These are phyloP conservation scores for Drosophila merina DNA, from an alignment of 2,888 invertebrate species.

Conservation along the genomic window DNA sequence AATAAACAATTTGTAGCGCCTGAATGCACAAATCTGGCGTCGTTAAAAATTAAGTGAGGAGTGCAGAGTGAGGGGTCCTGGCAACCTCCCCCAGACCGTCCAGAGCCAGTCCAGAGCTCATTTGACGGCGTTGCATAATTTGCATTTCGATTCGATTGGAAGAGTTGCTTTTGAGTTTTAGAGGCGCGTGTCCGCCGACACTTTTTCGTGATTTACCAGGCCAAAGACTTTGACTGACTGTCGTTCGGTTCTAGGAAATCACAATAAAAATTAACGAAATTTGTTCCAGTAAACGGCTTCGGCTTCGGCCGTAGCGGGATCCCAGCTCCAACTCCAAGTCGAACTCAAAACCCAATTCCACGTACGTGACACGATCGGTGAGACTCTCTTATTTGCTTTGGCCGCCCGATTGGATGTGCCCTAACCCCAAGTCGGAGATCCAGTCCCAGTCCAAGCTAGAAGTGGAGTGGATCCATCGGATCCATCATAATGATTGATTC, in stretches of 20 bases:
- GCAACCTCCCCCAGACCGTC: not conserved
- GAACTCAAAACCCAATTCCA: slow-evolving; percentile 57
- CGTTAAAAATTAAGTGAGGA: slow-evolving; percentile 69
- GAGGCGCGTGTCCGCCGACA: slow-evolving; percentile 83
- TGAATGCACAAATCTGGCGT: slow-evolving; percentile 78
- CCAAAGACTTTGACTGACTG: slow-evolving; percentile 31
- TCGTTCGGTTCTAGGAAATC: slow-evolving; percentile 76
- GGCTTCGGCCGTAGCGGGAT: slow-evolving; percentile 15
- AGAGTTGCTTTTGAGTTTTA: slow-evolving; percentile 65
- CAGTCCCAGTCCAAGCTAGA: not conserved
- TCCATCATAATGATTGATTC: slow-evolving; percentile 66
- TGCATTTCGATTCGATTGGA: slow-evolving; percentile 83
- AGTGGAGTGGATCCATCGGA: slow-evolving; percentile 6
- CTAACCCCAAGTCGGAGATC: slow-evolving; percentile 3
- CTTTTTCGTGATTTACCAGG: slow-evolving; percentile 78
- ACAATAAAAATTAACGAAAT: slow-evolving; percentile 78
- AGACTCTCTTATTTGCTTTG: slow-evolving; percentile 43
- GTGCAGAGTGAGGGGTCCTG: slow-evolving; percentile 21
- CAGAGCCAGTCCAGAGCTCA: slow-evolving; percentile 8
- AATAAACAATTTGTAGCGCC: slow-evolving; percentile 79
- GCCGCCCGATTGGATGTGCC: slow-evolving; percentile 41
- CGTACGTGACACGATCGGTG: slow-evolving; percentile 77
- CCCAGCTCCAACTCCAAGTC: not conserved
- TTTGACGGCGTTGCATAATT: slow-evolving; percentile 75
- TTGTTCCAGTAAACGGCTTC: slow-evolving; percentile 73